phyloP scores from a whole-genome alignment of 2,797 vertebrate genomes.

The Labeo calbasu region DNA sequence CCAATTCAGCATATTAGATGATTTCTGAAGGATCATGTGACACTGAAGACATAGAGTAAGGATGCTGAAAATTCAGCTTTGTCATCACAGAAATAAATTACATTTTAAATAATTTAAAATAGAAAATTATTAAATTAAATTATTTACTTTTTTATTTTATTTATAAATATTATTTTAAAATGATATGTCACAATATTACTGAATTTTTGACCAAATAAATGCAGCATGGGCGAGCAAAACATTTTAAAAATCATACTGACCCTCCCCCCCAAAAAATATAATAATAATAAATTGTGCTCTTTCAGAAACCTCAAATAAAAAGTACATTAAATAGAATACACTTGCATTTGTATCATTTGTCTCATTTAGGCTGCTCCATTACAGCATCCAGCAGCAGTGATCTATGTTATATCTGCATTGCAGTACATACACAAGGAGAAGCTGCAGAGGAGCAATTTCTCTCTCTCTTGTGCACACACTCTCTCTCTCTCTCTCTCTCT shows the following conservation, averaged over 20 bases:
- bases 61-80: too few species aligned
- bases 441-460: slow-evolving; percentile 53
- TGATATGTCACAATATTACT: not conserved
- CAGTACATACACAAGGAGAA: slow-evolving; percentile 69
- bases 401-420: slow-evolving; percentile 80
- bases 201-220: not conserved
- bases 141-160: too few species aligned
- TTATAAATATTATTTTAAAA: too few species aligned
- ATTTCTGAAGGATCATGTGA: not conserved
- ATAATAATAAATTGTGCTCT: not conserved
- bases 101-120: too few species aligned
- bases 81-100: too few species aligned
- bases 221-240: not conserved
- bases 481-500: not conserved
- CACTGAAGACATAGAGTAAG: not conserved
- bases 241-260: not conserved
- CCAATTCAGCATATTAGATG: not conserved
- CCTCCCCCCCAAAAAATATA: too few species aligned
- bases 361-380: not conserved
- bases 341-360: slow-evolving; percentile 9
- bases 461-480: slow-evolving; percentile 27
- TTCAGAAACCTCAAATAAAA: not conserved
- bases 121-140: too few species aligned
- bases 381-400: slow-evolving; percentile 49
- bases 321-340: not conserved